Evolutionary conservation across 1,140 invertebrate genomes (phyloP), one percentile per base, ranked within the genome.

Genomic region (Dreissena rostriformis): DNA sequence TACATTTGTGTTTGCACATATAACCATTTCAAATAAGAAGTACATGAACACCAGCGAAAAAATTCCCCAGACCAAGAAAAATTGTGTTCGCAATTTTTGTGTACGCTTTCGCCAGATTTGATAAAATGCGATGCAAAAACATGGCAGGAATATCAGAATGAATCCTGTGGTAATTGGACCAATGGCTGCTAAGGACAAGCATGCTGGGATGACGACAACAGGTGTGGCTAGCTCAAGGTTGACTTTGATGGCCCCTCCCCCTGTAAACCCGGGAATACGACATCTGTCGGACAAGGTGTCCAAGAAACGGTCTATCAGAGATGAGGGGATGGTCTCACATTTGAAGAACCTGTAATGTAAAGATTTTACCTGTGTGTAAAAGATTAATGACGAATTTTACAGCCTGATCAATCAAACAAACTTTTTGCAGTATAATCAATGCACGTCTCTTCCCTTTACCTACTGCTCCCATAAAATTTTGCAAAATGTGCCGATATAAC

Each of bases 21-120:
- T 89, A 57, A 90, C 84, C 10, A 77, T 55, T 53, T 88, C 57
- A 84, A 89, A 91, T 1, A 91, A 83, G 49, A 90, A 82, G 75
- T 86, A 90, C 29, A 83, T 85, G 49, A 86, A 82, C 1, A 92
- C 19, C 14, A 90, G 80, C 14, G 91, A 92, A 8, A 88, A 87
- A 66, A 91, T 12, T 0, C 86, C 90, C 91, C 91, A 92, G 22
- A 75, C 61, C 66, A 86, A 92, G 86, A 92, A 92, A 52, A 92
- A 91, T 22, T 84, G 82, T 12, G 90, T 90, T 7, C 86, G 51
- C 22, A 53, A 24, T 22, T 86, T 81, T 2, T 82, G 80, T 77
- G 66, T 84, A 51, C 63, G 65, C 71, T 78, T 70, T 83, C 72
- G 76, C 87, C 88, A 76, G 26, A 55, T 65, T 26, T 71, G 75